Conservation (phyloP, 2,888 invertebrate genomes). For the Pediacus dermestoides region DNA sequence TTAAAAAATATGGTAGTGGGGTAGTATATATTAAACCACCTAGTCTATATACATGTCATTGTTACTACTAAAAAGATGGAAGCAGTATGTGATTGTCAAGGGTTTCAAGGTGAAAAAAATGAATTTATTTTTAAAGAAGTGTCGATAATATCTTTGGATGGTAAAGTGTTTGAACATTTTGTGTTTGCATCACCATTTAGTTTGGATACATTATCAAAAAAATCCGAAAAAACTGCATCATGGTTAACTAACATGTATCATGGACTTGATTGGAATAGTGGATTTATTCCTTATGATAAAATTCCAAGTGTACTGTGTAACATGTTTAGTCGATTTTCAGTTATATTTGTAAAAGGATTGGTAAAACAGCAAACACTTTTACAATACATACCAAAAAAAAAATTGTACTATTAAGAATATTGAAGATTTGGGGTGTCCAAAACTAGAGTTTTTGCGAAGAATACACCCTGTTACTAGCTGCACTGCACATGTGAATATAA, state of each 20-base stretch:
- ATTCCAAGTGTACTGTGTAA: background rate
- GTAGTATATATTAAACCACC: too few relatives aligned
- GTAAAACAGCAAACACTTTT: background rate
- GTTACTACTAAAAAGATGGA: conserved; percentile 2
- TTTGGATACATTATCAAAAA: background rate
- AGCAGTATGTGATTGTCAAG: background rate
- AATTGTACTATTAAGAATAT: background rate
- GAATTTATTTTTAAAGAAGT: background rate
- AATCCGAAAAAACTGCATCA: background rate
- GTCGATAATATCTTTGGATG: background rate
- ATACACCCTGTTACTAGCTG: background rate
- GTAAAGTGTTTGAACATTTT: background rate
- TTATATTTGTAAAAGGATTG: background rate
- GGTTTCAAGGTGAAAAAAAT: too few relatives aligned
- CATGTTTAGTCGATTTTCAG: background rate
- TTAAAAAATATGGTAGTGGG: too few relatives aligned
- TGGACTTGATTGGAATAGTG: background rate
- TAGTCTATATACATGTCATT: too few relatives aligned
- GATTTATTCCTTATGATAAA: too few relatives aligned
- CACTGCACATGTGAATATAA: background rate
- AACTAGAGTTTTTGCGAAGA: background rate
- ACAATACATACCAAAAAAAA: background rate
- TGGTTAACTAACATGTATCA: background rate
- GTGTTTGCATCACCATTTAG: background rate
- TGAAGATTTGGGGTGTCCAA: background rate